Conservation (phyloP, 1,140 invertebrate species). For the Drosophila triauraria region DNA sequence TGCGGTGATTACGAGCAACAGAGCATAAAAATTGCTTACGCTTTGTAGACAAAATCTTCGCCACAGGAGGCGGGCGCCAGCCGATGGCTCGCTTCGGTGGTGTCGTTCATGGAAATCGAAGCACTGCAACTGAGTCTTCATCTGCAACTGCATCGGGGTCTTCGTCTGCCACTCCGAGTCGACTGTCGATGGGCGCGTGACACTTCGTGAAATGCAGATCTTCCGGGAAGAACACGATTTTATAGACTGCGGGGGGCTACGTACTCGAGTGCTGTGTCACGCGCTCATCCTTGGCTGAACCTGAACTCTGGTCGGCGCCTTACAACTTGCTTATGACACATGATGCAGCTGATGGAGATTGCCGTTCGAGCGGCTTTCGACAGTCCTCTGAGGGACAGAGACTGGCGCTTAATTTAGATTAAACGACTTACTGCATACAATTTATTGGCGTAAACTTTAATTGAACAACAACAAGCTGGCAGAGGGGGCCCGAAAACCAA, state of each 20-base stretch:
- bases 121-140: slow-evolving; percentile 29
- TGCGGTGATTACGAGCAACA: slow-evolving; percentile 82
- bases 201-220: not conserved
- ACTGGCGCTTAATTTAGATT: slow-evolving; percentile 80
- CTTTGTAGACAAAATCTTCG: slow-evolving; percentile 56
- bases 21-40: slow-evolving; percentile 82
- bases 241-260: no score
- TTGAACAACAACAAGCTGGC: slow-evolving; percentile 62
- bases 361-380: slow-evolving; percentile 53
- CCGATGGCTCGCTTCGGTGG: slow-evolving; percentile 32
- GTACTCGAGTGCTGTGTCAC: slow-evolving; percentile 8
- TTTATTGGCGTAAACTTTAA: slow-evolving; percentile 82
- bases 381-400: slow-evolving; percentile 15
- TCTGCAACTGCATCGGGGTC: slow-evolving; percentile 15
- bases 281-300: slow-evolving; percentile 12
- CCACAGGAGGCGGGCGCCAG: slow-evolving; percentile 62
- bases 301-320: slow-evolving; percentile 68
- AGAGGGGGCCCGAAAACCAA: slow-evolving; percentile 42
- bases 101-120: slow-evolving; percentile 66
- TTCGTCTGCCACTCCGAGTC: slow-evolving; percentile 1
- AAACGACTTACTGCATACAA: slow-evolving; percentile 79
- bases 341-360: slow-evolving; percentile 76
- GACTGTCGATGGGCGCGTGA: slow-evolving; percentile 24
- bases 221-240: not conserved
- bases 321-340: slow-evolving; percentile 83